These are phyloP conservation scores for Misgurnus mizolepis DNA, from an alignment of 2,113 vertebrate genomes.

Conservation along the genomic window DNA sequence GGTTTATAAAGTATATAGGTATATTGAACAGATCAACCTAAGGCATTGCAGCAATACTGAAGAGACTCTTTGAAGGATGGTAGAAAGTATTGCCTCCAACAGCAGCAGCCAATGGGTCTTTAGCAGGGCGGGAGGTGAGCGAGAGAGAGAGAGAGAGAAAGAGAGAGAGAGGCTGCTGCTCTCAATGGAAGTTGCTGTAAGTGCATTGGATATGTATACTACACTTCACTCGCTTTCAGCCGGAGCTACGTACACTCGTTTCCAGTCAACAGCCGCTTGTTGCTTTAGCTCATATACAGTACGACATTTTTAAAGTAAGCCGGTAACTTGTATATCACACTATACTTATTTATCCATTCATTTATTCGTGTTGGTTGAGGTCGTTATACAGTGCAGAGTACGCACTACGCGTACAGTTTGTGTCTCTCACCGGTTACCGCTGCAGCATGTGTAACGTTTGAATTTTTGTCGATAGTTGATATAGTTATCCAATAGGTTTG, in stretches of 20 bases:
- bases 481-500: background rate
- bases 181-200: constrained; percentile 47
- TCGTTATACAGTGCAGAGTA: background rate
- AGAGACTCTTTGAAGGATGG: constrained; percentile 11
- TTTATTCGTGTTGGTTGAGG: background rate
- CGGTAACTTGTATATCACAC: background rate
- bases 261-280: constrained; percentile 25
- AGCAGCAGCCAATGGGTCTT: constrained; percentile 41
- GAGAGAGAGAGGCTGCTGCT: constrained; percentile 4
- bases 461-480: no score
- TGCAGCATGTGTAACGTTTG: background rate
- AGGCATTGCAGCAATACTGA: background rate
- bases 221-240: constrained; percentile 19
- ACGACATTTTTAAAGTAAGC: constrained; percentile 1
- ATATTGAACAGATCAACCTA: no score
- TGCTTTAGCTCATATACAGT: constrained; percentile 1
- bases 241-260: constrained; percentile 6
- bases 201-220: constrained; percentile 25
- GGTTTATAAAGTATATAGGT: no score
- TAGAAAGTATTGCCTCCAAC: constrained; percentile 8
- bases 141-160: constrained; percentile 1
- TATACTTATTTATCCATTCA: background rate
- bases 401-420: background rate
- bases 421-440: background rate
- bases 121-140: constrained; percentile 45